A percentile compares a stretch with the other conserved stretches of the same genome.
Conservation (phyloP, 92 coral and sea anemone species). For the Phenganax subtilis region DNA sequence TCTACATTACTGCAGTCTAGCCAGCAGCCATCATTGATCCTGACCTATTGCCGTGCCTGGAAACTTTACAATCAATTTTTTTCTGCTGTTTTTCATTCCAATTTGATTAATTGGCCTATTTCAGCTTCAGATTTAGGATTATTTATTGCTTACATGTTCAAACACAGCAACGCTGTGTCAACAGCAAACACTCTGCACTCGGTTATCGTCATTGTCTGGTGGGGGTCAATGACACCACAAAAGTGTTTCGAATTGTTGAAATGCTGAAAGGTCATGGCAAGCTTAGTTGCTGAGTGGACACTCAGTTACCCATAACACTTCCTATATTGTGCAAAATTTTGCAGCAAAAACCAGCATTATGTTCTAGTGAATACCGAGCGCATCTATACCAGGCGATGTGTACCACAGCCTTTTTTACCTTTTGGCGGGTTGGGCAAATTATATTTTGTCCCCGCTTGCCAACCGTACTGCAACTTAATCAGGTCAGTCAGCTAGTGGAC, state of each 20-base stretch:
- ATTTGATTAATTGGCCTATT: no score
- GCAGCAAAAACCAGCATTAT: neutral
- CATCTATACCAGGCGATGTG: slow-evolving; percentile 6
- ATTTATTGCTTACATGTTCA: neutral
- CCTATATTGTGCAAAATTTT: neutral
- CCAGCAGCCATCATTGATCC: no score
- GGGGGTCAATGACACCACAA: neutral
- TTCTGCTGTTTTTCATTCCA: neutral
- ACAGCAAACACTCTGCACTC: neutral
- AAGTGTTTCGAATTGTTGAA: neutral
- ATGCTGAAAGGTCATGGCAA: neutral
- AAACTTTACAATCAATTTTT: neutral
- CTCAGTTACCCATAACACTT: neutral
- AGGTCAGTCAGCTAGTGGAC: slow-evolving; percentile 25
- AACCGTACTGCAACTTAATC: neutral
- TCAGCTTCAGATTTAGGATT: neutral
- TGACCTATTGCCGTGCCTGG: neutral
- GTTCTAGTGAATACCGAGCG: neutral
- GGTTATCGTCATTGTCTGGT: neutral
- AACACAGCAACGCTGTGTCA: neutral
- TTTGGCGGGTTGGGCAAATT: slow-evolving; percentile 8
- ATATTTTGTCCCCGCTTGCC: slow-evolving; percentile 17
- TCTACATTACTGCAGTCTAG: no score
- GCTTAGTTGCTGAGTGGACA: neutral
- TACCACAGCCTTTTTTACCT: slow-evolving; percentile 15